A percentile compares a stretch with the other conserved stretches of the same genome.
phyloP scores from a whole-genome alignment of 2,888 invertebrate genomes.

The Chironomus riparius region DNA sequence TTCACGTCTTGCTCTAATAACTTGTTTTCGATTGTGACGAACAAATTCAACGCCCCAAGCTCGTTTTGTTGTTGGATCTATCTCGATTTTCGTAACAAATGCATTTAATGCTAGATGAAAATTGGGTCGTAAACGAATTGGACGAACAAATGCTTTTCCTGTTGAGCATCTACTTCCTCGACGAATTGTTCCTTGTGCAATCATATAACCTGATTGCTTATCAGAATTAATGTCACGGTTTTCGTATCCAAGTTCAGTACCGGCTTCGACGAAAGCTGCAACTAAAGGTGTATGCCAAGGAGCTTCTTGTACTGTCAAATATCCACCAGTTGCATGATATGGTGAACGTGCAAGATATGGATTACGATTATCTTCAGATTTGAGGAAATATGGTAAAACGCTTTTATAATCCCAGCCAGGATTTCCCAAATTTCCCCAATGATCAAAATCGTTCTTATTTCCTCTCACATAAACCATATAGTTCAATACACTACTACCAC shows the following conservation, averaged over 20 bases:
- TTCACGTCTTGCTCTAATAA: constrained; percentile 67
- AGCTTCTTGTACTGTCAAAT: constrained; percentile 70
- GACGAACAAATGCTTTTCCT: constrained; percentile 77
- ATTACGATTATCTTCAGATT: constrained; percentile 81
- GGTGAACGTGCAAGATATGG: constrained; percentile 63
- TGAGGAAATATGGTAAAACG: constrained; percentile 79
- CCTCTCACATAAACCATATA: constrained; percentile 88
- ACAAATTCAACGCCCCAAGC: constrained; percentile 74
- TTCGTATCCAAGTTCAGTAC: constrained; percentile 72
- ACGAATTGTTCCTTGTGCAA: constrained; percentile 71
- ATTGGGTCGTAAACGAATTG: constrained; percentile 64
- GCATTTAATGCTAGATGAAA: constrained; percentile 72
- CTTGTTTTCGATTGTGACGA: constrained; percentile 59
- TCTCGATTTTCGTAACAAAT: constrained; percentile 65
- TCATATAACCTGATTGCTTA: constrained; percentile 69
- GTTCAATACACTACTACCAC: constrained; percentile 78
- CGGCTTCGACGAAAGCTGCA: constrained; percentile 73
- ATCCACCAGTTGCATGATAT: constrained; percentile 66
- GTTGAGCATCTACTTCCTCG: constrained; percentile 75
- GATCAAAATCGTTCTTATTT: constrained; percentile 73
- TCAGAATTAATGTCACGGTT: constrained; percentile 76
- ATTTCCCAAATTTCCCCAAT: constrained; percentile 80
- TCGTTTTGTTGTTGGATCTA: constrained; percentile 63
- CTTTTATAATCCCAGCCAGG: constrained; percentile 81
- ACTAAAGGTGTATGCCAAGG: constrained; percentile 77